Conservation (phyloP, 2,797 vertebrate genomes). For the Saguinus oedipus region DNA sequence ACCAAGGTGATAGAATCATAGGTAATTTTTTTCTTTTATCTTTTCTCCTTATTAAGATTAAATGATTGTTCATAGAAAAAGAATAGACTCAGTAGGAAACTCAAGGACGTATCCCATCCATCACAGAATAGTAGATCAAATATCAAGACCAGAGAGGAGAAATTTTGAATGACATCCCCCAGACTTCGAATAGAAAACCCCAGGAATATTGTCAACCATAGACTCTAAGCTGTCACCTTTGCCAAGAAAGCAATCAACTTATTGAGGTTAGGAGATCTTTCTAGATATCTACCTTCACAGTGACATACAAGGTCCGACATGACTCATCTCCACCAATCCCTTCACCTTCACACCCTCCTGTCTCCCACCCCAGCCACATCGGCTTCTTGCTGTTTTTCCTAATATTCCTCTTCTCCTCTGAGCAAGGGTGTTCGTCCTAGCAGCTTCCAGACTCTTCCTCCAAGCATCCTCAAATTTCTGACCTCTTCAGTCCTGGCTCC, state of each 20-base stretch:
- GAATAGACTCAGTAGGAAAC: neutral
- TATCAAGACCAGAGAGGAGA: neutral
- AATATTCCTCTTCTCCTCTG: no score
- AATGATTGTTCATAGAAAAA: constrained; percentile 16
- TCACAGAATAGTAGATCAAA: neutral
- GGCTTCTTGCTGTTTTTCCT: neutral
- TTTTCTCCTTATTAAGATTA: neutral
- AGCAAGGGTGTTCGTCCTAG: neutral
- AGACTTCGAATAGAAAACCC: constrained; percentile 26
- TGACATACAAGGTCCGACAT: neutral
- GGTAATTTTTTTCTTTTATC: neutral
- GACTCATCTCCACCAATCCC: accelerated
- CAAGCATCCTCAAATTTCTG: neutral
- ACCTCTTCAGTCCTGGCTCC: no score
- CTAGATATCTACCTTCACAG: neutral
- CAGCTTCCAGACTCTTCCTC: neutral
- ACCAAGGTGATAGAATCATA: neutral
- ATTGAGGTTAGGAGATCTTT: neutral
- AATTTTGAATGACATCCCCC: neutral
- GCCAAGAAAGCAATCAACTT: neutral
- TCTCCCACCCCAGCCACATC: neutral
- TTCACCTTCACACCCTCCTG: accelerated
- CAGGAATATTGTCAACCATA: neutral
- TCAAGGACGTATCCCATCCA: neutral
- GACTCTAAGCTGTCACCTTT: neutral